Base-by-base conservation (phyloP, 2,888 invertebrate species). In the Drosophila bunnanda region DNA sequence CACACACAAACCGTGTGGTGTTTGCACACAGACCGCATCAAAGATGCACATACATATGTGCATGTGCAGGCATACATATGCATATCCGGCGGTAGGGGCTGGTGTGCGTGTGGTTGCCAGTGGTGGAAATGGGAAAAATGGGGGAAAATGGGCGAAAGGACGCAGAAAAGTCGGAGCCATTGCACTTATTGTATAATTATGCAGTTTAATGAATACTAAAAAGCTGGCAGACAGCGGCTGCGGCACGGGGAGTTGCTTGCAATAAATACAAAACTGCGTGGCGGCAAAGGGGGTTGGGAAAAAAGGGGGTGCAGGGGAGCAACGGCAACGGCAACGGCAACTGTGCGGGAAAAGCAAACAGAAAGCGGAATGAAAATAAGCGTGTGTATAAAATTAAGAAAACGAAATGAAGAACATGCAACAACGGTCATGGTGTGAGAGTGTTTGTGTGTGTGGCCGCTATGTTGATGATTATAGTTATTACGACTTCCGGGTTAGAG, bases 131-230 rank as follows among this genome's bases (percentile, higher is more conserved):
- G 25, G 32, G 20, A 15, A 2, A 13, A 9, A 15, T 17, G 25
- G 12, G 36, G 25, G 30, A 13, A 5, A 9, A 13, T 30, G 61
- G 43, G 34, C 12, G 12, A 57, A 44, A 58, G 61, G 59, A 62
- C 46, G 36, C 53, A 38, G 70, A 46, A 39, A 50, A 66, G 72
- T 75, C 75, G 69, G 77, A 81, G 77, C 68, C 77, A 80, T 80
- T 86, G 82, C 82, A 86, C 78, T 83, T 83, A 83, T 83, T 87
- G 83, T 84, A 84, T 87, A 84, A 84, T 84, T 84, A 87, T 84
- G 82, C 87, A 84, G 80, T 87, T 84, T 84, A 84, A 84, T 84
- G 83, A 84, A 84, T 84, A 84, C 84, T 84, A 87, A 84, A 87
- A 86, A 83, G 83, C 67, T 82, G 65, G 59, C 66, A 71, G 62